Evolutionary conservation across 2,797 vertebrate species (phyloP).

Genomic region (Sylvia borin): DNA sequence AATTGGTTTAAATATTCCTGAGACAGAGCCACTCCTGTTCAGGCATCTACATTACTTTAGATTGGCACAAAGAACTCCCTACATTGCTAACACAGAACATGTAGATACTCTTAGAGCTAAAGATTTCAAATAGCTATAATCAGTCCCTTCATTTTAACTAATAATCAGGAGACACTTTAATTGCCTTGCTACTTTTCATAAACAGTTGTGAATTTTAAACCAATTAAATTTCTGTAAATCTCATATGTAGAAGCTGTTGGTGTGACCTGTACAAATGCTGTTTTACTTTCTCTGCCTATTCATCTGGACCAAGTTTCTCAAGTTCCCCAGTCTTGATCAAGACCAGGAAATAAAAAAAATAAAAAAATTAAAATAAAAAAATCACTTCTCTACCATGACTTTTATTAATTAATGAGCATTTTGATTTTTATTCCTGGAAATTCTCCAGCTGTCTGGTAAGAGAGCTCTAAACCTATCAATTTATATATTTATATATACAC

Average conservation of each 20-base stretch:
- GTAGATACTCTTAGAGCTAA: background rate
- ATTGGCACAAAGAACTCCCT: background rate
- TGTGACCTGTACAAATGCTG: background rate
- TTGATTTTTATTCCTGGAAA: background rate
- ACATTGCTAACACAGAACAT: background rate
- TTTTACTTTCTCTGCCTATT: background rate
- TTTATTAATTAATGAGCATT: background rate
- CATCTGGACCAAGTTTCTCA: background rate
- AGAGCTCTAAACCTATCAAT: background rate
- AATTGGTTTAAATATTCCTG: background rate
- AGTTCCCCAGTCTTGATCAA: background rate
- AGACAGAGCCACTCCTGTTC: background rate
- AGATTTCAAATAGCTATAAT: background rate
- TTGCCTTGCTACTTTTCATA: background rate
- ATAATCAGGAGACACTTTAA: background rate
- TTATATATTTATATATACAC: background rate
- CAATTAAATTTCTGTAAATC: background rate
- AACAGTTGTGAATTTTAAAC: slow-evolving; percentile 18
- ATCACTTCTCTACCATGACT: background rate
- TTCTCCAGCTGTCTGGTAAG: background rate
- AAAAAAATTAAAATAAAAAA: no score
- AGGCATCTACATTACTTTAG: background rate
- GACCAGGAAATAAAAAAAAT: no score
- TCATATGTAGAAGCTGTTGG: background rate
- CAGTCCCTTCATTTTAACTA: background rate